These are phyloP conservation scores for Oreohelix idahoensis DNA, from an alignment of 1,140 invertebrate genomes.

Conservation along the genomic window DNA sequence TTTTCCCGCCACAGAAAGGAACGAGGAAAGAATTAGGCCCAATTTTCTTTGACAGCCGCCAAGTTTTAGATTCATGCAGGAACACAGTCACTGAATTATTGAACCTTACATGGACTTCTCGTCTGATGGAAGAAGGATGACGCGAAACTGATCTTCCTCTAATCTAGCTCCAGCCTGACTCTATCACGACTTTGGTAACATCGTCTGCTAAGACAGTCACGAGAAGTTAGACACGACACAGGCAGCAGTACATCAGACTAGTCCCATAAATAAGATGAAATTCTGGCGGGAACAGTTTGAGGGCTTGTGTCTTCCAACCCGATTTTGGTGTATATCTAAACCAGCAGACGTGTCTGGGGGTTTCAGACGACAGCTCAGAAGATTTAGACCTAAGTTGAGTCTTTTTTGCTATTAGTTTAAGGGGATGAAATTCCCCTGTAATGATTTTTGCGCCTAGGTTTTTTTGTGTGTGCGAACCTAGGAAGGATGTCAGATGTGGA, in stretches of 20 bases:
- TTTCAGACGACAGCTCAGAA: neutral
- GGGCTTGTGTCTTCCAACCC: neutral
- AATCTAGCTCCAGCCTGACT: neutral
- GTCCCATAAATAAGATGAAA: neutral
- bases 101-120: neutral
- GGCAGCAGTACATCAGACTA: neutral
- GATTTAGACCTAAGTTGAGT: neutral
- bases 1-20: no score
- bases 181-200: neutral
- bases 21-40: no score
- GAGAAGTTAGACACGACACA: neutral
- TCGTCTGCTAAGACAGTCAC: neutral
- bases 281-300: neutral
- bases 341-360: neutral
- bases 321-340: neutral
- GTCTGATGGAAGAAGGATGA: neutral
- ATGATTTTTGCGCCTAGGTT: no score
- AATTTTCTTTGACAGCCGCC: neutral
- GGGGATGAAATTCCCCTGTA: no score
- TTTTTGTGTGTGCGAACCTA: no score
- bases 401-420: neutral
- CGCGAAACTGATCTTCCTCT: neutral
- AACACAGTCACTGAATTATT: neutral
- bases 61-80: neutral
- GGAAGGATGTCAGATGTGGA: no score